phyloP scores from a whole-genome alignment of 2,888 invertebrate species.

The Mythimna loreyi region DNA sequence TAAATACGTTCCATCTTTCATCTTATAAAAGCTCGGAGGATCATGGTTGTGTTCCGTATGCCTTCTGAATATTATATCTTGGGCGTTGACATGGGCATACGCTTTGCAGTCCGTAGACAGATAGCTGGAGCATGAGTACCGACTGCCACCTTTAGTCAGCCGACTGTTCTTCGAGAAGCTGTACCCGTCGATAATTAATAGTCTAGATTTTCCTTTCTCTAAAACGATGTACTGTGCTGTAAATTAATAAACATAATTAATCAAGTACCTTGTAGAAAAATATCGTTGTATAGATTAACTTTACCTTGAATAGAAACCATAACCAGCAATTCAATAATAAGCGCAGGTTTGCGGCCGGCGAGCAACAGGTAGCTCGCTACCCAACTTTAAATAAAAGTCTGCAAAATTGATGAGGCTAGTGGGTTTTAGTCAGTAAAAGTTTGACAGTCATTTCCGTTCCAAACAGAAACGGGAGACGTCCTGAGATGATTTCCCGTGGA shows the following conservation, averaged over 20 bases:
- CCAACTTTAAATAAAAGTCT: too few relatives aligned
- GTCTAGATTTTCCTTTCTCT: conserved; percentile 49
- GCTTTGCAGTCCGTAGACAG: conserved; percentile 48
- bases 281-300: neutral
- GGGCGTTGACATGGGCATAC: conserved; percentile 33
- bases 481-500: too few relatives aligned
- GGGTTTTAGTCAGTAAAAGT: too few relatives aligned
- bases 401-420: too few relatives aligned
- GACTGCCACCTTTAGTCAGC: conserved; percentile 52
- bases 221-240: conserved; percentile 63
- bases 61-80: conserved; percentile 31
- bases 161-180: conserved; percentile 65
- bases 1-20: conserved; percentile 37
- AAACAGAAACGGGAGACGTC: too few relatives aligned
- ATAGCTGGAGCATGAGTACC: conserved; percentile 69
- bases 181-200: conserved; percentile 65
- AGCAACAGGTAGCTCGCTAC: too few relatives aligned
- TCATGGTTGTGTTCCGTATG: conserved; percentile 43
- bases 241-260: conserved; percentile 15
- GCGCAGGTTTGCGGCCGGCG: too few relatives aligned
- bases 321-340: neutral
- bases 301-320: neutral
- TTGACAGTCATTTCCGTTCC: too few relatives aligned
- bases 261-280: neutral
- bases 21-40: conserved; percentile 21